phyloP scores from a whole-genome alignment of 2,113 vertebrate genomes.

The Mungos mungo region DNA sequence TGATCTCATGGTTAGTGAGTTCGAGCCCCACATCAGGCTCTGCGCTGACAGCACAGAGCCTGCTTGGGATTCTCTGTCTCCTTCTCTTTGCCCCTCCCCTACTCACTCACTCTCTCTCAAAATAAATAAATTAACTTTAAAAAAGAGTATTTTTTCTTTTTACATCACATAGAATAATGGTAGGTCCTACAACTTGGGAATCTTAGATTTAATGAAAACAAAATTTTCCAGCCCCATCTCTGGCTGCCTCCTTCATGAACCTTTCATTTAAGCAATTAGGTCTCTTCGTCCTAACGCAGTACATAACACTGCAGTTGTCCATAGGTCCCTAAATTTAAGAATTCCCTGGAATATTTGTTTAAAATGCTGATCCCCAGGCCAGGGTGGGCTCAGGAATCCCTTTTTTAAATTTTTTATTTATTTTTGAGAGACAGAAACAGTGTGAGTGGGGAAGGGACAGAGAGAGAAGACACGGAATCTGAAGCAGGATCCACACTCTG shows the following conservation, averaged over 20 bases:
- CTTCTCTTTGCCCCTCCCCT: too few relatives aligned
- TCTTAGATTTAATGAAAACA: neutral
- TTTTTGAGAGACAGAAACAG: too few relatives aligned
- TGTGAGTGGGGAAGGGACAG: too few relatives aligned
- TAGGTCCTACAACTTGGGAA: neutral
- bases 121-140: neutral
- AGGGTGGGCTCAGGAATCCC: neutral
- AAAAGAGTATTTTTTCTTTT: neutral
- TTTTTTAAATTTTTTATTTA: too few relatives aligned
- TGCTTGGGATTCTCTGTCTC: too few relatives aligned
- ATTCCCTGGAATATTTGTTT: neutral
- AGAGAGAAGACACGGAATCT: too few relatives aligned
- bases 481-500: too few relatives aligned
- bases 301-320: neutral
- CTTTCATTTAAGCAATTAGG: neutral
- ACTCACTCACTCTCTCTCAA: too few relatives aligned
- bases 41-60: too few relatives aligned
- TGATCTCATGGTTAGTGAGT: neutral
- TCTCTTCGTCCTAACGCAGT: neutral
- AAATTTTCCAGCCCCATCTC: neutral
- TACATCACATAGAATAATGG: rapidly evolving
- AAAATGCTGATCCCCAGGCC: neutral
- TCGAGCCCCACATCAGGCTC: neutral
- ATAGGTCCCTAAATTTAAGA: neutral
- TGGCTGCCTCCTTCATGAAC: neutral